Conservation (phyloP, 2,797 vertebrate genomes). For the Chrysocyon brachyurus region DNA sequence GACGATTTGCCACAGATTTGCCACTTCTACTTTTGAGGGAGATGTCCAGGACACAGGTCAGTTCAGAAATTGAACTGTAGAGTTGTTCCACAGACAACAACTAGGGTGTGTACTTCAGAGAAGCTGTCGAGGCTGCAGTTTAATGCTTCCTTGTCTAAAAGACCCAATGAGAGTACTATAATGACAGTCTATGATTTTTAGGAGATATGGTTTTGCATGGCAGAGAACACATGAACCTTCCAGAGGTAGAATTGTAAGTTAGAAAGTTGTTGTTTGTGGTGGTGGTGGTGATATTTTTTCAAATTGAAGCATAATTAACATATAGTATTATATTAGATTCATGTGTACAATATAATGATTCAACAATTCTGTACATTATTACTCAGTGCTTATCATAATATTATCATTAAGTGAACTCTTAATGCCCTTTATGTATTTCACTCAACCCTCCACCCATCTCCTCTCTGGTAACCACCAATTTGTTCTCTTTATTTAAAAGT, state of each 20-base stretch:
- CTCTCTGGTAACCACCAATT: neutral
- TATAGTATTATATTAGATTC: neutral
- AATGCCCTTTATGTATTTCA: neutral
- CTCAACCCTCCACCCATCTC: neutral
- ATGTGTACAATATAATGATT: neutral
- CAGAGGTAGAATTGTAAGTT: neutral
- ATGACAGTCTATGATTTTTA: neutral
- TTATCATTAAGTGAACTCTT: neutral
- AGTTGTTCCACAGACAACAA: neutral
- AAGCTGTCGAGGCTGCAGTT: neutral
- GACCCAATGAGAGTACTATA: neutral
- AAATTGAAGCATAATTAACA: neutral
- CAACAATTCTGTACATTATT: neutral
- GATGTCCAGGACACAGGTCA: neutral
- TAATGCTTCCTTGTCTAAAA: conserved; percentile 10
- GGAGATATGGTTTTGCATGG: neutral
- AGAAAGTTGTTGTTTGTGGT: neutral
- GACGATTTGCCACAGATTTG: neutral
- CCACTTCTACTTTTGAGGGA: neutral
- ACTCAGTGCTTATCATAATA: neutral
- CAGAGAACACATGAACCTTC: neutral
- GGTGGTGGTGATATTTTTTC: neutral
- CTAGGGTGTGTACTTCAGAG: neutral
- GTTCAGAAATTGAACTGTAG: neutral
- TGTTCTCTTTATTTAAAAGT: neutral